Evolutionary conservation across 2,113 vertebrate species (phyloP).

Genomic region (Corythoichthys haematopterus): DNA sequence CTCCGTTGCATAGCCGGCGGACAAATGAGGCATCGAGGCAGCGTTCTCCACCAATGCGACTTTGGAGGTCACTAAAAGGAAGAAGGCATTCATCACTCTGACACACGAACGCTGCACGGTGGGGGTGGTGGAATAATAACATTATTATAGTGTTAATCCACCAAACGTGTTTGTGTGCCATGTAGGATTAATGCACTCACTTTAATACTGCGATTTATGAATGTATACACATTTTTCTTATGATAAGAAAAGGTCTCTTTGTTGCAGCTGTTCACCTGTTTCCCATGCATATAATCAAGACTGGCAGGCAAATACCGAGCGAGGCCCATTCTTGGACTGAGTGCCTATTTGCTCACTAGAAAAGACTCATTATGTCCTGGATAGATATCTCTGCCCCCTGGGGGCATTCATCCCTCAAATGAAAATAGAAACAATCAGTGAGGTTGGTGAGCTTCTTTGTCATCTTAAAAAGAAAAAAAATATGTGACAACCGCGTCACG

Average conservation of each 20-base stretch:
- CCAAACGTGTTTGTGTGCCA: slow-evolving; percentile 20
- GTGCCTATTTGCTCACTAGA: slow-evolving; percentile 43
- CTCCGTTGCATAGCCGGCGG: slow-evolving; percentile 31
- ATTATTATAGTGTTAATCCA: slow-evolving; percentile 34
- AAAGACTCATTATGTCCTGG: slow-evolving; percentile 40
- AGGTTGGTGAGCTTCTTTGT: no score
- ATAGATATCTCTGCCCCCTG: no score
- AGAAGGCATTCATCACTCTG: slow-evolving; percentile 64
- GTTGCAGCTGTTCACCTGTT: background rate
- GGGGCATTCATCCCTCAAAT: no score
- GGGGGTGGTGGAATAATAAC: slow-evolving; percentile 13
- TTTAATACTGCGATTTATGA: background rate
- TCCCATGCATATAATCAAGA: slow-evolving; percentile 33
- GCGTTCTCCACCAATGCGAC: slow-evolving; percentile 51
- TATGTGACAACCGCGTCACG: no score
- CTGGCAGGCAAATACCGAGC: slow-evolving; percentile 41
- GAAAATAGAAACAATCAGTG: no score
- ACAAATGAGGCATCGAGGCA: slow-evolving; percentile 34
- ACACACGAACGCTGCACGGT: slow-evolving; percentile 47
- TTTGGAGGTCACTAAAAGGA: slow-evolving; percentile 62
- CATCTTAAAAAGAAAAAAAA: no score
- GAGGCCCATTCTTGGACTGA: slow-evolving; percentile 41
- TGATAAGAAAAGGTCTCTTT: background rate
- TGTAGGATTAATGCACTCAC: slow-evolving; percentile 22
- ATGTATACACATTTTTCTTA: background rate